Evolutionary conservation across 92 coral and sea anemone species (phyloP).

Genomic region (Palythoa heliodiscus): DNA sequence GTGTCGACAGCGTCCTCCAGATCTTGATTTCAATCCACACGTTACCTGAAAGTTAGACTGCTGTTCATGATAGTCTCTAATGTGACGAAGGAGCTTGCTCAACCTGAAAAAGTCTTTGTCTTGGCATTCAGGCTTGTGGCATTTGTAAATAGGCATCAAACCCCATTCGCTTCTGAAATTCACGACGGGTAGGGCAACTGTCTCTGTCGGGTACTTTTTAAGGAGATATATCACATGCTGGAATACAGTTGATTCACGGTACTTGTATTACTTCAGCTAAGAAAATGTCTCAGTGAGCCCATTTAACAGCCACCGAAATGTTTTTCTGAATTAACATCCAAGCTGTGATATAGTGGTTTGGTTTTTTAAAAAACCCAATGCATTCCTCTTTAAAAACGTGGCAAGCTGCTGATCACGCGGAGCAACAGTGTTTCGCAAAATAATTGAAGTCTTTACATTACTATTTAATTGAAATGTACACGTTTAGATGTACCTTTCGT

Average conservation of each 20-base stretch:
- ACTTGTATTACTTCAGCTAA: too few species aligned
- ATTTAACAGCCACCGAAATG: too few species aligned
- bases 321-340: too few species aligned
- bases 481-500: neutral
- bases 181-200: too few species aligned
- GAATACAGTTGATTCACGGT: too few species aligned
- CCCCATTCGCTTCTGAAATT: neutral
- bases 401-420: too few species aligned
- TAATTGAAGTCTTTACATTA: neutral
- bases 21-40: neutral
- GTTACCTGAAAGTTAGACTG: slow-evolving; percentile 6
- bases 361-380: too few species aligned
- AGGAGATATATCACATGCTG: too few species aligned
- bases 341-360: too few species aligned
- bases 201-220: too few species aligned
- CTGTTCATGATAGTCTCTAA: neutral
- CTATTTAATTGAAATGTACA: neutral
- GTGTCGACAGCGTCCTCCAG: neutral
- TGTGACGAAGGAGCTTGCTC: neutral
- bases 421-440: neutral
- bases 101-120: neutral
- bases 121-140: neutral
- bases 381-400: too few species aligned
- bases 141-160: neutral
- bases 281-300: too few species aligned